phyloP scores from a whole-genome alignment of 2,113 vertebrate species.

The Rhagologus leucostigma region DNA sequence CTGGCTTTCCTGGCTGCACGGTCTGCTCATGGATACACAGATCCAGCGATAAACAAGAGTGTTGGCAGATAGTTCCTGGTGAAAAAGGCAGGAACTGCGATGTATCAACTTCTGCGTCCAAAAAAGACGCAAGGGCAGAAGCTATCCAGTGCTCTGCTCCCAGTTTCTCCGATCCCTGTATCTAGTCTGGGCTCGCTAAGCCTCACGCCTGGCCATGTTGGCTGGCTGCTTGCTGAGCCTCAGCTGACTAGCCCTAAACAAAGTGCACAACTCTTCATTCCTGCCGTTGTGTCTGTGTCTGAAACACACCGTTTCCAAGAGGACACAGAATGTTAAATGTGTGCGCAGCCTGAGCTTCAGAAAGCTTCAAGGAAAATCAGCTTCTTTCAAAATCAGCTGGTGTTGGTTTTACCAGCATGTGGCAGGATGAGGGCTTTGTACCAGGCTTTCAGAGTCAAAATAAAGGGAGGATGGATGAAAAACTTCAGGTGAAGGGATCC shows the following conservation, averaged over 20 bases:
- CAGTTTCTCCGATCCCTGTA: neutral
- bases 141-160: neutral
- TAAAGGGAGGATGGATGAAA: neutral
- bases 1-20: neutral
- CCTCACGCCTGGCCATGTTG: neutral
- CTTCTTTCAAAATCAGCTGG: neutral
- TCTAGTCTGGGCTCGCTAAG: neutral
- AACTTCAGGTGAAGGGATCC: neutral
- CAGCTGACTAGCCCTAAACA: neutral
- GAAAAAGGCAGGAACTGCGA: neutral
- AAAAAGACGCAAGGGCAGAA: neutral
- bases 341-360: neutral
- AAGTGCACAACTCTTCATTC: neutral
- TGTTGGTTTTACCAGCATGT: neutral
- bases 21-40: neutral
- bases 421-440: neutral
- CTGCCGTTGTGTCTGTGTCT: neutral
- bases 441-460: neutral
- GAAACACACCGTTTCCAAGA: neutral
- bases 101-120: neutral
- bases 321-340: neutral
- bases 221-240: neutral
- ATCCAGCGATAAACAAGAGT: neutral
- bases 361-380: neutral
- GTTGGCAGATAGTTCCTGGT: neutral